These are phyloP conservation scores for Brachynemurus nebulosus DNA, from an alignment of 2,888 invertebrate species.

Conservation along the genomic window DNA sequence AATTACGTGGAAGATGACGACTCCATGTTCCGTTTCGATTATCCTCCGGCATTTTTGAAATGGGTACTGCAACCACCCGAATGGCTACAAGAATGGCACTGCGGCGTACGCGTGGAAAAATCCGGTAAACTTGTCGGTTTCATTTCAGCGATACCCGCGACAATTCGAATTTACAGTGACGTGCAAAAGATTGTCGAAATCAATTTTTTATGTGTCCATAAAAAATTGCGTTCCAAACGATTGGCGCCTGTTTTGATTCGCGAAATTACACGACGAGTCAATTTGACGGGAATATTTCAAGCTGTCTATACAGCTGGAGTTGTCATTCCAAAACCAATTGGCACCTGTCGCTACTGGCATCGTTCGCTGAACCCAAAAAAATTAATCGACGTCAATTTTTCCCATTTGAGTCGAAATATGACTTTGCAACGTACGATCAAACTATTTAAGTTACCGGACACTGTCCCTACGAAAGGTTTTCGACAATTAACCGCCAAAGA, in stretches of 20 bases:
- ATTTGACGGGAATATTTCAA: slow-evolving; percentile 88
- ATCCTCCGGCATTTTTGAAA: slow-evolving; percentile 90
- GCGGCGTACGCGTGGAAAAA: slow-evolving; percentile 89
- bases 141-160: slow-evolving; percentile 95
- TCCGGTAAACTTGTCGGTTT: slow-evolving; percentile 91
- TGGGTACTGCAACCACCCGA: slow-evolving; percentile 99
- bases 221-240: slow-evolving; percentile 91
- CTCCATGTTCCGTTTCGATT: slow-evolving; percentile 99
- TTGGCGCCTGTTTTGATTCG: slow-evolving; percentile 96
- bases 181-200: slow-evolving; percentile 93
- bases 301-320: slow-evolving; percentile 99
- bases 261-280: slow-evolving; percentile 95
- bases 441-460: slow-evolving; percentile 86
- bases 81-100: slow-evolving; percentile 94
- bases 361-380: slow-evolving; percentile 97
- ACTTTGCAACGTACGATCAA: slow-evolving; percentile 98
- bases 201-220: slow-evolving; percentile 98
- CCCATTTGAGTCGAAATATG: slow-evolving; percentile 95
- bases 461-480: slow-evolving; percentile 71
- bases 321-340: slow-evolving; percentile 93
- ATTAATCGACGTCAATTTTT: slow-evolving; percentile 95
- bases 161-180: slow-evolving; percentile 76
- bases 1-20: slow-evolving; percentile 99
- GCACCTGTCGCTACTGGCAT: slow-evolving; percentile 98
- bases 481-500: slow-evolving; percentile 61